Evolutionary conservation across 2,113 vertebrate genomes (phyloP).

Genomic region (Oreochromis niloticus): DNA sequence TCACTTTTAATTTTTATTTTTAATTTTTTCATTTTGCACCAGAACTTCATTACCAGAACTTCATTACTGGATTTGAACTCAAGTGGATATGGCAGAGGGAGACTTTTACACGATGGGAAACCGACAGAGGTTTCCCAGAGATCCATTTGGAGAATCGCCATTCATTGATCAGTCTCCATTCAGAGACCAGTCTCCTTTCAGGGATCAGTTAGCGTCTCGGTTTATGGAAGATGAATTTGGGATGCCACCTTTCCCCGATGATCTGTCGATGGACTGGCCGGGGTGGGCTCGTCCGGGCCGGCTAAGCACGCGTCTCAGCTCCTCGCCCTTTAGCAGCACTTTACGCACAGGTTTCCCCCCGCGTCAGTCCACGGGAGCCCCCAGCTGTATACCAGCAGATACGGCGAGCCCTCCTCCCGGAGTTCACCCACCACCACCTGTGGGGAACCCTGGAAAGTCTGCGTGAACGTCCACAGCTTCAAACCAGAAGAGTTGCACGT

Average conservation of each 20-base stretch:
- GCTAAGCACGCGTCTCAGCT: conserved; percentile 73
- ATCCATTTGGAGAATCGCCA: conserved; percentile 86
- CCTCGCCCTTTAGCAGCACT: conserved; percentile 78
- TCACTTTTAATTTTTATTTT: not conserved
- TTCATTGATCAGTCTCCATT: conserved; percentile 71
- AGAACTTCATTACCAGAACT: not conserved
- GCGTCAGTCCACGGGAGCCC: conserved; percentile 68
- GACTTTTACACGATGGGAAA: conserved; percentile 77
- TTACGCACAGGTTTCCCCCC: conserved; percentile 77
- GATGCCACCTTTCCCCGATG: conserved; percentile 85
- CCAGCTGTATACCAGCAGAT: conserved; percentile 71
- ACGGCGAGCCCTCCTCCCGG: conserved; percentile 78
- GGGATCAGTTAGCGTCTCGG: conserved; percentile 83
- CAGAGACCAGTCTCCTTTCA: conserved; percentile 80
- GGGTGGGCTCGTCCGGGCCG: conserved; percentile 88
- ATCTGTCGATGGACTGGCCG: conserved; percentile 88
- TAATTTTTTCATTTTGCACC: not conserved
- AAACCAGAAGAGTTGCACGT: conserved; percentile 87
- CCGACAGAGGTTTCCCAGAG: conserved; percentile 79
- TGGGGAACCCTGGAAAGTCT: conserved; percentile 97
- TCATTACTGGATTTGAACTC: not conserved
- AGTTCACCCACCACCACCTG: conserved; percentile 72
- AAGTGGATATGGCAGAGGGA: conserved; percentile 85
- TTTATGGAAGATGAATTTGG: conserved; percentile 94
- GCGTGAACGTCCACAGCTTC: conserved; percentile 97